Base-by-base conservation (phyloP, 53 echinoderm and acorn worm species). In the Stichopus horrens region DNA sequence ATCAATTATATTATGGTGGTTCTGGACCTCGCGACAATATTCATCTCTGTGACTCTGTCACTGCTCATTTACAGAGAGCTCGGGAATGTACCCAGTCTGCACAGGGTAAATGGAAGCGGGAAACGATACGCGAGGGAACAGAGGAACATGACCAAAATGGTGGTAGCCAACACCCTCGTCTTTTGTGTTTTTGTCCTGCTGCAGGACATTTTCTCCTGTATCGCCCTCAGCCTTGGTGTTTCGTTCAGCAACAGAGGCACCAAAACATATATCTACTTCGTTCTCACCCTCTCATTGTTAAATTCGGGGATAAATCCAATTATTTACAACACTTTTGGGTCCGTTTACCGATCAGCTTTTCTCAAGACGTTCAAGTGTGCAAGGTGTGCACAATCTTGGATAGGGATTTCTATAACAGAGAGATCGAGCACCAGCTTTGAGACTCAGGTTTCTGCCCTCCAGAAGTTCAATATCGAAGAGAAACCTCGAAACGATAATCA, bases 401-500 rank as follows among this genome's bases (percentile, higher is more conserved):
- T 14, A 23, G 76, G 23, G 23, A 76, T 76, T 76, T 76, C 76
- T 23, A 6, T 76, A 23, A 76, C 23, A 14, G 76, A 23, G 23
- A 76, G 76, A 76, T 76, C 76, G 23, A 76, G 76, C 23, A 76
- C 23, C 21, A 21, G 76, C 23, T 76, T 76, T 51, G 76, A 76
- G 76, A 76, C 76, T 76, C 76, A 76, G 23, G 23, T 23, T 76
- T 76, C 76, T 76, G 23, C 76, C 21, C 37, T 76, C 8, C 76
- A 76, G 76, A 76, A 14, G 37, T 76, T 76, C 37, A 76, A 76
- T 21, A 6, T 75, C n/a, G 75, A 75, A 75, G 75, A 75, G n/a
- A 19, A 10, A 75, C 16, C 37, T 37, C 37, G 1, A 37, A 37
- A 37, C 37, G 37, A 37, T 37, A 37, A 37, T 37, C 0, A 37